Conservation (phyloP, 1,140 invertebrate genomes). For the Micrasema minimum region DNA sequence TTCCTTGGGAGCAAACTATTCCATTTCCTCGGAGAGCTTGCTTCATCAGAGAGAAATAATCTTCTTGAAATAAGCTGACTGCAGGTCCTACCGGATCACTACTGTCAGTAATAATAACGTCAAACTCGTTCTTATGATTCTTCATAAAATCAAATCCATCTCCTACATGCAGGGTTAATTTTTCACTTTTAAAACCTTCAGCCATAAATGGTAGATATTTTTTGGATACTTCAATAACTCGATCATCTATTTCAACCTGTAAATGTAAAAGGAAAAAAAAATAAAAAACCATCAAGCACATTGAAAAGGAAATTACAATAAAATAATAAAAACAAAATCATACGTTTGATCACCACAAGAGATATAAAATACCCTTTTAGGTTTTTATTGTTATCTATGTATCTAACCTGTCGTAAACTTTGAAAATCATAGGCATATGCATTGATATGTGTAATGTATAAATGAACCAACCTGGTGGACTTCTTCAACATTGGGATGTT, state of each 20-base stretch:
- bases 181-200: conserved; percentile 83
- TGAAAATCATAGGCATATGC: too few relatives aligned
- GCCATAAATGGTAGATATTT: conserved; percentile 93
- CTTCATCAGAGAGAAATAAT: conserved; percentile 90
- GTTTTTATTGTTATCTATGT: too few relatives aligned
- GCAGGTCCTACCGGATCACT: conserved; percentile 93
- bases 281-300: not conserved
- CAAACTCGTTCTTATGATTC: conserved; percentile 86
- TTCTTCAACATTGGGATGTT: conserved; percentile 89
- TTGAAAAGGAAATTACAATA: not conserved
- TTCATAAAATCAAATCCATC: conserved; percentile 97
- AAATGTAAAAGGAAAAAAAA: conserved; percentile 45
- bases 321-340: not conserved
- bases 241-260: conserved; percentile 92
- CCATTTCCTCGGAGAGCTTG: conserved; percentile 85
- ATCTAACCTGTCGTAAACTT: too few relatives aligned
- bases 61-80: conserved; percentile 79
- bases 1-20: conserved; percentile 93
- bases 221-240: conserved; percentile 92
- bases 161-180: conserved; percentile 85
- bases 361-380: too few relatives aligned
- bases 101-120: conserved; percentile 98
- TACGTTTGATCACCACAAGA: too few relatives aligned
- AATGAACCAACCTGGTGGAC: conserved; percentile 79
- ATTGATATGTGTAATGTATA: too few relatives aligned